Base-by-base conservation (phyloP, 2,888 invertebrate species). In the Catonia carolina region DNA sequence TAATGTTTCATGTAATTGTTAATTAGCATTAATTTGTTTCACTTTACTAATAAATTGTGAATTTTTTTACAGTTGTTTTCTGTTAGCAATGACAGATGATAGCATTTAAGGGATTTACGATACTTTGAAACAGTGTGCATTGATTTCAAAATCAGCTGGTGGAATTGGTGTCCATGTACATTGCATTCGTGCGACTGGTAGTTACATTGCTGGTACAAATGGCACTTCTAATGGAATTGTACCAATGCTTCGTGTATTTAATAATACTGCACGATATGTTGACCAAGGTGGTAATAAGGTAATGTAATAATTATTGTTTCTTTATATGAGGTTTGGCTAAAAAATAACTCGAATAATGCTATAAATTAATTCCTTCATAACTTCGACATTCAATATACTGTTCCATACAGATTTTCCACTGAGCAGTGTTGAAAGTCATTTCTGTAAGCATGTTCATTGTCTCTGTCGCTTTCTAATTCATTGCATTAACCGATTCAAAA, bases 121-220 rank as follows among this genome's bases (percentile, higher is more conserved):
- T 64, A 94, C 94, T 0, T 75, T 96, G 36, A 89, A 89, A 65
- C 87, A 90, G 68, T 97, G 97, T 74, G 97, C 97, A 1, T 76
- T 92, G 55, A 95, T 99, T 62, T 97, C 97, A 0, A 98, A 99
- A 74, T 88, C 88, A 22, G 98, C 97, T 17, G 98, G 99, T 58
- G 98, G 98, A 2, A 95, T 99, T 68, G 99, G 99, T 0, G 73
- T 99, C 0, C 96, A 95, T 74, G 85, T 97, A 0, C 98, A 99
- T 72, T 91, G 91, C 69, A 96, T 99, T 64, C 78, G 98, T 66
- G 89, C 94, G 0, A 89, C 85, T 65, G 97, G 96, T 6, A 86
- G 90, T 3, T 85, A 86, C 63, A 97, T 98, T 67, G 88, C 88
- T 55, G 96, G 97, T 61, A 97, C 96, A 2, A 91, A 94, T 75